Percentiles rank a stretch among this genome's conserved stretches.
Evolutionary conservation across 2,888 invertebrate species (phyloP).

Genomic region (Chalcosyrphus nemorum): DNA sequence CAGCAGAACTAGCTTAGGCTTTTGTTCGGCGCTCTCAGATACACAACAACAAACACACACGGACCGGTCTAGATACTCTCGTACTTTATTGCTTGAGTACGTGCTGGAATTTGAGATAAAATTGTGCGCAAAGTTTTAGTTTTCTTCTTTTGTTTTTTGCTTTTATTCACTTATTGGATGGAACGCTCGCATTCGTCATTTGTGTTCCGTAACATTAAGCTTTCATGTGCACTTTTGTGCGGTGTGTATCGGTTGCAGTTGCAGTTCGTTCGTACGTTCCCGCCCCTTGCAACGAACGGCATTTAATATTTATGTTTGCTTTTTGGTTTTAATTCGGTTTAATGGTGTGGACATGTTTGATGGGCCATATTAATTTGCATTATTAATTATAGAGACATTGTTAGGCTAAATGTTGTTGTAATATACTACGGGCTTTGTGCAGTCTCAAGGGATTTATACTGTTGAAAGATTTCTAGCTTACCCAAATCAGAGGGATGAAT

Average conservation of each 20-base stretch:
- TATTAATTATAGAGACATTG: slow-evolving; percentile 33
- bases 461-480: neutral
- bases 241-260: slow-evolving; percentile 9
- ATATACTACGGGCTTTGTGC: neutral
- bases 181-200: slow-evolving; percentile 64
- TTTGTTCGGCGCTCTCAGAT: slow-evolving; percentile 24
- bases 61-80: slow-evolving; percentile 45
- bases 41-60: slow-evolving; percentile 23
- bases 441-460: neutral
- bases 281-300: neutral
- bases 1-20: slow-evolving; percentile 12
- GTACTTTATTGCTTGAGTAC: slow-evolving; percentile 58
- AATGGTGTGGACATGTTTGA: slow-evolving; percentile 62
- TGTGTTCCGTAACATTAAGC: slow-evolving; percentile 58
- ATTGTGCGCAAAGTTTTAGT: slow-evolving; percentile 43
- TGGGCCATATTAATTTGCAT: slow-evolving; percentile 60
- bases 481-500: neutral
- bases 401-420: neutral
- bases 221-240: slow-evolving; percentile 66
- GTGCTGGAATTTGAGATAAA: slow-evolving; percentile 70
- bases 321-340: slow-evolving; percentile 45
- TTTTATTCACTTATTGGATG: slow-evolving; percentile 47
- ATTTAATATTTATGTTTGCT: slow-evolving; percentile 46
- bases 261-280: neutral
- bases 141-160: slow-evolving; percentile 23